Conservation (phyloP, 1,140 invertebrate species). For the Gryllus bimaculatus region DNA sequence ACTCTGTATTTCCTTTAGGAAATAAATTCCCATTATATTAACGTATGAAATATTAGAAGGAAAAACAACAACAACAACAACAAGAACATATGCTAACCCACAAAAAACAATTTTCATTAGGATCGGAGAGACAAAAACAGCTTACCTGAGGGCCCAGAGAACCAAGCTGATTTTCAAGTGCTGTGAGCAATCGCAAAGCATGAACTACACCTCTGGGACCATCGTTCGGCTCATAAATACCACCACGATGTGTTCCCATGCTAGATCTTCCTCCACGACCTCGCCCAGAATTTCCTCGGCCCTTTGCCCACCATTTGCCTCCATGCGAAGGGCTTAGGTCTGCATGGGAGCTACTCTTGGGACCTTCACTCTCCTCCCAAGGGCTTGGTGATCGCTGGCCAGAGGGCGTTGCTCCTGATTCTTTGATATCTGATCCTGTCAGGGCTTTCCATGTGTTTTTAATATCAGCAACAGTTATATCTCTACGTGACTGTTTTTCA, state of each 20-base stretch:
- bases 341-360: background rate
- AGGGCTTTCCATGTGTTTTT: conserved; percentile 30
- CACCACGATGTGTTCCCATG: background rate
- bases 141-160: conserved; percentile 63
- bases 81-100: too few species aligned
- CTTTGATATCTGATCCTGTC: conserved; percentile 27
- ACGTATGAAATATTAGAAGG: too few species aligned
- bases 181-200: conserved; percentile 61
- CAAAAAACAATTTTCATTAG: too few species aligned
- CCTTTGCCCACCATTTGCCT: background rate
- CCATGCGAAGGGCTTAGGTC: background rate
- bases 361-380: conserved; percentile 23
- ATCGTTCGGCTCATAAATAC: background rate
- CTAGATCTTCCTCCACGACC: background rate
- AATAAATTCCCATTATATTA: too few species aligned
- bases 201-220: conserved; percentile 42
- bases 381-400: conserved; percentile 24
- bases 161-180: conserved; percentile 68
- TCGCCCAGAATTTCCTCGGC: background rate
- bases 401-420: background rate
- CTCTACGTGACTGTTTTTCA: conserved; percentile 19
- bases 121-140: too few species aligned
- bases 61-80: too few species aligned
- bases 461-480: conserved; percentile 28
- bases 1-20: too few species aligned